phyloP scores from a whole-genome alignment of 2,113 vertebrate genomes.

The Python bivittatus region DNA sequence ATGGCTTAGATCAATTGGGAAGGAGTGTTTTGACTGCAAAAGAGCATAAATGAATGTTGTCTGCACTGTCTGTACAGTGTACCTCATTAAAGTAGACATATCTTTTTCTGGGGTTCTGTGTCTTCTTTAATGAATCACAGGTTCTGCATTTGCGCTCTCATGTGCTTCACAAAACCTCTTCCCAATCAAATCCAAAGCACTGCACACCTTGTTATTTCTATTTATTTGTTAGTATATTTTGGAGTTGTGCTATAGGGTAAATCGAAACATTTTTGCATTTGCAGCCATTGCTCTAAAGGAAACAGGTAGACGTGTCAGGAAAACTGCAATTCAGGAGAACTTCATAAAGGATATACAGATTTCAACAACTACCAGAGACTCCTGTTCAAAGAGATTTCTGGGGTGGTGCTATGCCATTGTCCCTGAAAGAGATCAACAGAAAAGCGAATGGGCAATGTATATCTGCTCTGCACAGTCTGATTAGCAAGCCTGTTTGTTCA shows the following conservation, averaged over 20 bases:
- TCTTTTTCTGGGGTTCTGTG: background rate
- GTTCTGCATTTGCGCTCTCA: background rate
- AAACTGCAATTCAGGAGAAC: background rate
- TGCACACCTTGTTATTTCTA: background rate
- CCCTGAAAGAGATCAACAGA: background rate
- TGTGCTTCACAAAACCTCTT: background rate
- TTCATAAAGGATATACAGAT: background rate
- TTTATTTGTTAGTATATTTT: background rate
- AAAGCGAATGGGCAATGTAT: conserved; percentile 10
- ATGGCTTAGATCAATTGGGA: background rate
- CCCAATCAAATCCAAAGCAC: background rate
- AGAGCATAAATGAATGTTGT: background rate
- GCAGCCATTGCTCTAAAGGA: background rate
- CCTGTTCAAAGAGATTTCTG: background rate
- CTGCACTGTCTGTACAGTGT: background rate
- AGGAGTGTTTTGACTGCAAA: background rate
- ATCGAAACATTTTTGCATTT: background rate
- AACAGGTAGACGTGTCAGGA: background rate
- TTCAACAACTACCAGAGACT: background rate
- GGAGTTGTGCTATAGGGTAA: background rate
- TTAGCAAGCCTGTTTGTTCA: conserved; percentile 6
- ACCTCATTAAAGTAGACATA: background rate
- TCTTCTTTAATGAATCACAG: background rate
- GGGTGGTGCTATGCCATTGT: background rate
- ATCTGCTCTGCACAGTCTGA: background rate